Percentiles rank a stretch among this genome's conserved stretches.
Evolutionary conservation across 35 echinoderm and acorn worm species (phyloP).

Genomic region (Amphiura filiformis): DNA sequence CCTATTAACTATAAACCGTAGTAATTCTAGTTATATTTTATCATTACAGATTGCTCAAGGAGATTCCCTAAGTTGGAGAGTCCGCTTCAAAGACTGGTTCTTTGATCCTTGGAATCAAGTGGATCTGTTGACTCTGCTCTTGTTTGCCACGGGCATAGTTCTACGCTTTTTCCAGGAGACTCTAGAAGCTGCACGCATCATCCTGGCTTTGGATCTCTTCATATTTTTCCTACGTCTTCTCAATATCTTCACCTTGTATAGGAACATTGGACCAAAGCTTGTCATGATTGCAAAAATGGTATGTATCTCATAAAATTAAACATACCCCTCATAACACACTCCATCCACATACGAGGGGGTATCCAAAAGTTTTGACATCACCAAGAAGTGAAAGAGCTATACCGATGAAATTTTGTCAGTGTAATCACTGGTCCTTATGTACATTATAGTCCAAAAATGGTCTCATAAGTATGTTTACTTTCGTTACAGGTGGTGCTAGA

Average conservation of each 20-base stretch:
- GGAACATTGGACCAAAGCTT: constrained; percentile 87
- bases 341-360: too few species aligned
- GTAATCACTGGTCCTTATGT: too few species aligned
- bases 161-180: constrained; percentile 38
- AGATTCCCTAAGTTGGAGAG: constrained; percentile 59
- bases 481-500: too few species aligned
- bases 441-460: too few species aligned
- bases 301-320: too few species aligned
- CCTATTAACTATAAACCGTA: too few species aligned
- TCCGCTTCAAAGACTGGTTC: constrained; percentile 62
- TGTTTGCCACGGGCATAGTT: constrained; percentile 59
- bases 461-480: too few species aligned
- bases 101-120: constrained; percentile 86
- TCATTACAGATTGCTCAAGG: constrained; percentile 76
- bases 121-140: constrained; percentile 57
- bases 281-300: constrained; percentile 97
- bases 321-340: too few species aligned
- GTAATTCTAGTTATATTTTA: neutral
- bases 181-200: constrained; percentile 51
- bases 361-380: too few species aligned
- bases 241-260: constrained; percentile 81
- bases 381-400: too few species aligned
- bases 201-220: constrained; percentile 71
- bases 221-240: constrained; percentile 81
- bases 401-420: too few species aligned